These are phyloP conservation scores for Tichodroma muraria DNA, from an alignment of 2,113 vertebrate genomes.

Conservation along the genomic window DNA sequence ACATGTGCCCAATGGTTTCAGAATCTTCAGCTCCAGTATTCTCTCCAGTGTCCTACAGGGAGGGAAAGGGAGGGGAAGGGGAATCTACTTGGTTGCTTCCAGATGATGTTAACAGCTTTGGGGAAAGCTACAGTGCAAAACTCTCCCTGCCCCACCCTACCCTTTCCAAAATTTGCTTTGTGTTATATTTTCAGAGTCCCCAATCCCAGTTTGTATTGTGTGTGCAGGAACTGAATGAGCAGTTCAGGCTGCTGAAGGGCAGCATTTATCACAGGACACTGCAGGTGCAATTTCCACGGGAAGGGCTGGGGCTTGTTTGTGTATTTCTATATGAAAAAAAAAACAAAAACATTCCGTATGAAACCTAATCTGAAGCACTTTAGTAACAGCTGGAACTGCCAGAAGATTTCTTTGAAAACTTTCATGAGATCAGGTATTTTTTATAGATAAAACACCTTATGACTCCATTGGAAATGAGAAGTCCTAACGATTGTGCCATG, in stretches of 20 bases:
- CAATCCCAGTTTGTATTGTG: background rate
- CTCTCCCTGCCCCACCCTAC: background rate
- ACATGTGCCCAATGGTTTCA: background rate
- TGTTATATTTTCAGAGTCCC: background rate
- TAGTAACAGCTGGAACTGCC: background rate
- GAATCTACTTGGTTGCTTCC: background rate
- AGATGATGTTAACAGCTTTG: rapidly evolving
- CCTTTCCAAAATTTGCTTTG: background rate
- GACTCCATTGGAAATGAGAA: background rate
- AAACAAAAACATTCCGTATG: background rate
- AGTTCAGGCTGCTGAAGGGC: background rate
- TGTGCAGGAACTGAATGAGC: background rate
- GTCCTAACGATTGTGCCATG: background rate
- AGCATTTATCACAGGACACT: background rate
- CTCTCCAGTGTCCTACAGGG: background rate
- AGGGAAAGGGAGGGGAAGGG: background rate
- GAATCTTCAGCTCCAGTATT: background rate
- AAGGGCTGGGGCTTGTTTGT: background rate
- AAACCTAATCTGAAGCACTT: background rate
- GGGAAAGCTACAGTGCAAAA: background rate
- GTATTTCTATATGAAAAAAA: background rate
- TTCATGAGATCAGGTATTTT: background rate
- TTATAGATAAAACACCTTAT: background rate
- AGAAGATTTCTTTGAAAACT: constrained; percentile 8
- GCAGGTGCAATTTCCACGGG: background rate